Evolutionary conservation across 2,113 vertebrate genomes (phyloP), one percentile per base, ranked within the genome.

Genomic region (Stigmatopora nigra): DNA sequence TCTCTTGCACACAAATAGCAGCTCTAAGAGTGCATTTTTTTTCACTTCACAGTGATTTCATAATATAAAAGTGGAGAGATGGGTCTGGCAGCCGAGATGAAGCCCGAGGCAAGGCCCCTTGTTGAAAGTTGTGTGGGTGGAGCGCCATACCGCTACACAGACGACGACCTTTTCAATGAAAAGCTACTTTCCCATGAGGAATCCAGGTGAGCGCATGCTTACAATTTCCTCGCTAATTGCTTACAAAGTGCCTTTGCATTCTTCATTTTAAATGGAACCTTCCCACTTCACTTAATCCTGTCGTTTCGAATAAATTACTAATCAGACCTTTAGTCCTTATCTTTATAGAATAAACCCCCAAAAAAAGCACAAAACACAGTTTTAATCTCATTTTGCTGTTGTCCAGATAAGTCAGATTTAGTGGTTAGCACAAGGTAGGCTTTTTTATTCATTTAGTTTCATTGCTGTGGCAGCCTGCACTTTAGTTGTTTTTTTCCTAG

Each of bases 131-230:
- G 67, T 66, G 83, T 75, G 66, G 75, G 78, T 63, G 77, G 71
- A 73, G 73, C 72, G 77, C 78, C 31, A 3, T 67, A 73, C 61
- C 71, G 72, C 75, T 58, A 55, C 55, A 73, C 75, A 69, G 74
- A 68, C 19, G 74, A 68, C 19, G 57, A 86, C 75, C 78, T 85
- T 84, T 84, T 59, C 57, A 79, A 78, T 83, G 25, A 68, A 82
- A 89, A 82, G 81, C 67, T 72, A 70, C 67, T 79, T 83, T 70
- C 55, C 71, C 48, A 47, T 51, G 36, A 77, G 65, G 53, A 67
- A 55, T 82, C 72, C 67, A 79, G 72, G 72, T 79, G 67, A 76
- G 61, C 64, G 19, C 20, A 68, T 67, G 64, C 67, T 75, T 83
- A 76, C 31, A 68, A 67, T 73, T 67, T 31, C 68, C 64, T 67